Base-by-base conservation (phyloP, 2,797 vertebrate species). In the Rhabdomys pumilio region DNA sequence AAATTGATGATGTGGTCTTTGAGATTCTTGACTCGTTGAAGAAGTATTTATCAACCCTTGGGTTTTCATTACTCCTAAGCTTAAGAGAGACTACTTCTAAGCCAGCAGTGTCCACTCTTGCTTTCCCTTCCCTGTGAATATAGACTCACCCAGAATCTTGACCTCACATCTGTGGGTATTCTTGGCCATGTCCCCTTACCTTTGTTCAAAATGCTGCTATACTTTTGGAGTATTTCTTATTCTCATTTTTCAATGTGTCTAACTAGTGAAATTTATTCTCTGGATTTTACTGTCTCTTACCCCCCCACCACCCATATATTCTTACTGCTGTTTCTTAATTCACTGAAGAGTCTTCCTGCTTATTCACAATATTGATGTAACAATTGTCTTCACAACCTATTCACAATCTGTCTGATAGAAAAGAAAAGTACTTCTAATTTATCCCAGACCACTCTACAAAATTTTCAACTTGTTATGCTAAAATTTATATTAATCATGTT, bases 401-500 rank as follows among this genome's bases (percentile, higher is more conserved):
- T 91, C 31, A 96, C 91, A 79, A 61, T 87, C 12, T 47, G 17
- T 81, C 34, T 19, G 24, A 87, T 41, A 79, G 20, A 84, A 90
- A 90, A 83, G 15, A 67, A 86, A 90, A 85, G 57, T 13, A 20
- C 55, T 93, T 90, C 47, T 20, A 0, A 59, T 61, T 86, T 76
- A 57, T 44, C 82, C 41, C 79, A 38, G 73, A 8, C 26, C 17
- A 12, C 41, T 19, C 72, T 59, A 63, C 17, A 80, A 50, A 95
- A 89, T 76, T 91, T 67, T 95, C 22, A 76, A 3, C 6, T 73
- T 96, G 47, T 77, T 73, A 19, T 57, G 59, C 29, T 79, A 24
- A 19, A 73, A 76, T 79, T 94, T 59, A 53, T 26, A 65, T 63
- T 90, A 76, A n/a, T 96, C 55, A 87, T 86, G 34, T 65, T 90